These are phyloP conservation scores for Xiphorhynchus elegans DNA, from an alignment of 2,113 vertebrate species.

Conservation along the genomic window DNA sequence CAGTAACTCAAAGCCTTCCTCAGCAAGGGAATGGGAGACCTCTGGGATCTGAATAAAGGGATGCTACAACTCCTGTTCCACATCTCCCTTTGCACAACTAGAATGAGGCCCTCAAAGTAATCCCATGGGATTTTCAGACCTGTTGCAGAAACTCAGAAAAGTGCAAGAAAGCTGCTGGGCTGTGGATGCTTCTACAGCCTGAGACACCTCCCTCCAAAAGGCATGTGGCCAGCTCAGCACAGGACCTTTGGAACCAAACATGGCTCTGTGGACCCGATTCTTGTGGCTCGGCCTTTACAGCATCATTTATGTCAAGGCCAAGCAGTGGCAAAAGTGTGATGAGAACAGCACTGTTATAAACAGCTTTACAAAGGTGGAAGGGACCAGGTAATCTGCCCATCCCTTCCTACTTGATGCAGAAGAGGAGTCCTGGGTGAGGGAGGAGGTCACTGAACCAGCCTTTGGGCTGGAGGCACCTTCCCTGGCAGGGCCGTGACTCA, in stretches of 20 bases:
- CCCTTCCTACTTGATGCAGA: neutral
- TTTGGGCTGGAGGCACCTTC: neutral
- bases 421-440: neutral
- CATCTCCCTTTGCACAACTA: neutral
- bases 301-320: neutral
- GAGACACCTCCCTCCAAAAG: neutral
- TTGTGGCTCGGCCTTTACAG: neutral
- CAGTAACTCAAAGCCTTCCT: constrained; percentile 46
- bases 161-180: neutral
- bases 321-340: neutral
- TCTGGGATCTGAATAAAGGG: neutral
- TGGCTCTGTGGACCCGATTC: neutral
- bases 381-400: neutral
- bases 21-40: neutral
- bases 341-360: neutral
- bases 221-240: neutral
- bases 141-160: neutral
- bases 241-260: constrained; percentile 47
- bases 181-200: neutral
- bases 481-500: neutral
- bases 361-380: neutral
- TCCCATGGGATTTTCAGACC: neutral
- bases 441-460: neutral
- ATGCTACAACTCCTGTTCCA: neutral
- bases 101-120: neutral